Percentiles rank a stretch among this genome's conserved stretches.
Evolutionary conservation across 2,888 invertebrate genomes (phyloP).

Genomic region (Bugula neritina): DNA sequence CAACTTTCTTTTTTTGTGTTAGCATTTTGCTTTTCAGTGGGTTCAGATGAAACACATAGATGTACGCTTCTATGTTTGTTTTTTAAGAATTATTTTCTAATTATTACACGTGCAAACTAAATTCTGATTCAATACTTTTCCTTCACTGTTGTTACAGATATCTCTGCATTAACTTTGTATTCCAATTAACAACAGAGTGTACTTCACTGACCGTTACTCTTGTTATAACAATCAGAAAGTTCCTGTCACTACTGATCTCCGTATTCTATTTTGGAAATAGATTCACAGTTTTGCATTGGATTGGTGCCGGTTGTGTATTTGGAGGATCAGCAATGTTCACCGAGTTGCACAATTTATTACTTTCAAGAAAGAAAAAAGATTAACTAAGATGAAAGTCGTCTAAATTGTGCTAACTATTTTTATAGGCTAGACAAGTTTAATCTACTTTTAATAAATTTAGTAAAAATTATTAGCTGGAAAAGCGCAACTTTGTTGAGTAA

Average conservation of each 20-base stretch:
- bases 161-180: constrained; percentile 89
- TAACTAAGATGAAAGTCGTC: background rate
- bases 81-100: too few species aligned
- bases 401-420: background rate
- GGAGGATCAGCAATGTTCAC: constrained; percentile 87
- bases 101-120: too few species aligned
- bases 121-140: too few species aligned
- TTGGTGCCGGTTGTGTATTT: constrained; percentile 84
- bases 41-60: too few species aligned
- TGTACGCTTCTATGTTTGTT: too few species aligned
- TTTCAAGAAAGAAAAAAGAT: background rate
- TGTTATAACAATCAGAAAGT: constrained; percentile 90
- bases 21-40: too few species aligned
- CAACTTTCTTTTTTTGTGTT: too few species aligned
- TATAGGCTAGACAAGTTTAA: constrained; percentile 3
- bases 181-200: constrained; percentile 86
- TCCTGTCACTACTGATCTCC: constrained; percentile 87
- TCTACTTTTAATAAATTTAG: constrained; percentile 5
- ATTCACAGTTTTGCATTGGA: constrained; percentile 84
- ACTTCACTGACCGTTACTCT: constrained; percentile 88
- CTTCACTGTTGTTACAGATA: too few species aligned
- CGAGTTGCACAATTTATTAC: constrained; percentile 34
- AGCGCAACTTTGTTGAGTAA: too few species aligned
- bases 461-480: too few species aligned
- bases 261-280: constrained; percentile 90